Percentiles rank a stretch among this genome's conserved stretches.
These are phyloP conservation scores for Apodemus sylvaticus DNA, from an alignment of 2,113 vertebrate genomes.

Conservation along the genomic window DNA sequence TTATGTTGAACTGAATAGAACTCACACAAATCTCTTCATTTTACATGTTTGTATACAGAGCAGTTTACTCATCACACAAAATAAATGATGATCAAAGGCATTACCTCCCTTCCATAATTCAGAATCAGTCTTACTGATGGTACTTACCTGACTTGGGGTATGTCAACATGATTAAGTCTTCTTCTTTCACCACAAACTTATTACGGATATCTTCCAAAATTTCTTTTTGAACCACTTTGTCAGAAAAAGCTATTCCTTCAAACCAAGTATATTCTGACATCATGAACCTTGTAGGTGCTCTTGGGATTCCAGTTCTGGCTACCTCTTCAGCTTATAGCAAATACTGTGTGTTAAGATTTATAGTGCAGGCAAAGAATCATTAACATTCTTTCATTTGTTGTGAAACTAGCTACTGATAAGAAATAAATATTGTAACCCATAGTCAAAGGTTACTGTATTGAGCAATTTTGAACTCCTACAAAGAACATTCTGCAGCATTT, in stretches of 20 bases:
- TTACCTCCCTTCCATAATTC: background rate
- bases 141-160: background rate
- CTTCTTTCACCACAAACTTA: conserved; percentile 1
- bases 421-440: background rate
- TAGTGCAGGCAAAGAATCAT: background rate
- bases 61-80: background rate
- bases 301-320: too few species aligned
- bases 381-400: background rate
- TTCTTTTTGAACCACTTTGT: background rate
- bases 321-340: rapidly evolving
- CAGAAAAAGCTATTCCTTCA: background rate
- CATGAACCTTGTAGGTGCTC: rapidly evolving
- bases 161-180: background rate
- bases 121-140: background rate
- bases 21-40: too few species aligned
- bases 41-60: too few species aligned
- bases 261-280: background rate
- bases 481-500: too few species aligned
- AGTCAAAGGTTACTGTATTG: background rate
- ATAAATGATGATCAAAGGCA: background rate
- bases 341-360: rapidly evolving
- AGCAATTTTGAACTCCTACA: background rate
- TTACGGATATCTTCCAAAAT: background rate
- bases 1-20: background rate
- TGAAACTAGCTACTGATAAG: background rate